Percentiles rank a stretch among this genome's conserved stretches.
Evolutionary conservation across 2,113 vertebrate species (phyloP).

Genomic region (Parotia lawesii): DNA sequence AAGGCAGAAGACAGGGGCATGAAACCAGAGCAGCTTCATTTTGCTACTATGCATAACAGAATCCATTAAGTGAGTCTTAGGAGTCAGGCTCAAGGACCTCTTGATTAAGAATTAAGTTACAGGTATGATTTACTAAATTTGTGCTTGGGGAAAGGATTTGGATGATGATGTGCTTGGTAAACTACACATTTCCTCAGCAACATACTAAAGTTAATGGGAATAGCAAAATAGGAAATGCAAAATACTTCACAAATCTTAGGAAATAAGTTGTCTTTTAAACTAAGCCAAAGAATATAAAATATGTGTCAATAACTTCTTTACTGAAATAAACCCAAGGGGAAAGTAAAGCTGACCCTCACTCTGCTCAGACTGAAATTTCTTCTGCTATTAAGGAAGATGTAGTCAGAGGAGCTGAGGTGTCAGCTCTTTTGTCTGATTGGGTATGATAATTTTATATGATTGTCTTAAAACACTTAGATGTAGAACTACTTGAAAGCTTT

Average conservation of each 20-base stretch:
- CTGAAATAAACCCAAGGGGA: neutral
- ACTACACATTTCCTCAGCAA: neutral
- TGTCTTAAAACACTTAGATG: neutral
- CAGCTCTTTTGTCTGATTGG: neutral
- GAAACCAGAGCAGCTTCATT: constrained; percentile 36
- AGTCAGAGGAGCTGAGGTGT: neutral
- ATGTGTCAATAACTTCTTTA: neutral
- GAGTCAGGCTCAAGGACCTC: constrained; percentile 62
- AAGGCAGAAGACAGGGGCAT: neutral
- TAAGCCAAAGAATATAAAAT: neutral
- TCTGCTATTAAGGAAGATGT: neutral
- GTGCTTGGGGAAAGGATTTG: constrained; percentile 55
- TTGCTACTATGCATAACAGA: constrained; percentile 26
- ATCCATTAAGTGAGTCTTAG: constrained; percentile 43
- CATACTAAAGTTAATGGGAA: constrained; percentile 31
- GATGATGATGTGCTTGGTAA: constrained; percentile 48
- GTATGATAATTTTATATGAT: neutral
- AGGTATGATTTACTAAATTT: constrained; percentile 63
- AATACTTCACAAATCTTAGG: neutral
- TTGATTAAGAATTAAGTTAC: constrained; percentile 72
- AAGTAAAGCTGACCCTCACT: neutral
- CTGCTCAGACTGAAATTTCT: neutral
- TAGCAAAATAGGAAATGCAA: neutral
- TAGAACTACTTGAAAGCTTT: neutral
- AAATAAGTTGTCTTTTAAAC: neutral